Base-by-base conservation (phyloP, 1,140 invertebrate genomes). In the Drosophila murphyi region DNA sequence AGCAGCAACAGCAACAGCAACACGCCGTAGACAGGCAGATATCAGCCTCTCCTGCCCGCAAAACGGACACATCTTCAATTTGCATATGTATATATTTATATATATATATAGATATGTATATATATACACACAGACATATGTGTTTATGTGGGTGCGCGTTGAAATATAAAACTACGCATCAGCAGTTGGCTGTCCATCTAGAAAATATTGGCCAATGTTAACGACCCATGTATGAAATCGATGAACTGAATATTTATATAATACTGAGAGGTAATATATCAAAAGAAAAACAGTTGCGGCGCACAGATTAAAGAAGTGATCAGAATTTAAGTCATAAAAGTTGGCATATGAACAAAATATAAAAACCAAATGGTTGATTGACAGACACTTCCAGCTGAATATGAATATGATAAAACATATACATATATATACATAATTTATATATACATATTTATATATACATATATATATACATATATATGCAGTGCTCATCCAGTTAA, bases 131-230 rank as follows among this genome's bases (percentile, higher is more conserved):
- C 20, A 20, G 20, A 20, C 20, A 20, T 20, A 20, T 32, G 10
- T 50, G 8, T n/a, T 8, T 41, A 3, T 31, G 28, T 37, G 47
- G 37, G 45, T 50, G 45, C 12, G 32, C 20, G 4, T 28, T 28
- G 34, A 12, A 28, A 52, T 45, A 60, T 69, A 73, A 73, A 61
- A 60, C 68, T 64, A 64, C 68, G 72, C 72, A 72, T 76, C 72
- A 64, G 41, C 68, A 72, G 59, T 47, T 47, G 50, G 8, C 28
- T 51, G 68, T 59, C 52, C 52, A 59, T 37, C 47, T 52, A 45
- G 31, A 60, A 72, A 72, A 72, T 63, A 64, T 41, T 45, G 59
- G 39, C 45, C 55, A 54, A 71, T 63, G 72, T 34, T 55, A 59
- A 65, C 60, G 67, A 54, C 28, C 45, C 10, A 7, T 28, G 39